phyloP scores from a whole-genome alignment of 2,113 vertebrate genomes.

The Phainopepla nitens region DNA sequence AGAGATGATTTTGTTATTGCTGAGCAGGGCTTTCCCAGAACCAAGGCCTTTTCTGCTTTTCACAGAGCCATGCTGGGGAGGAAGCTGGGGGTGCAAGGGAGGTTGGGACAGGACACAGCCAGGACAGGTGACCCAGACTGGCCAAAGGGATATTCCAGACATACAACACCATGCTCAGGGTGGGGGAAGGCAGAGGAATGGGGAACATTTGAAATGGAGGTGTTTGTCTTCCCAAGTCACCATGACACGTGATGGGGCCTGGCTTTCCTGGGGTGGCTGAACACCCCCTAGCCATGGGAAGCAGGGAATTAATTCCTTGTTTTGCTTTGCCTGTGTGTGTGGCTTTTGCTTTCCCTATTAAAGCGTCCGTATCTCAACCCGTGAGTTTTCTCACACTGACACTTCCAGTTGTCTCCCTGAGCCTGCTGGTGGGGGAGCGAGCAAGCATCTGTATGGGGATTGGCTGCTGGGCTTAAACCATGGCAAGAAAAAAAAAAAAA shows the following conservation, averaged over 20 bases:
- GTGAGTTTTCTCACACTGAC: not conserved
- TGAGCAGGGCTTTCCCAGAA: not conserved
- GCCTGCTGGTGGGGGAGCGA: not conserved
- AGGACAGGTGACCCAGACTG: not conserved
- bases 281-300: not conserved
- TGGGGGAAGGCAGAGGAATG: not conserved
- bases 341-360: not conserved
- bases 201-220: not conserved
- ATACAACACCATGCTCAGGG: not conserved
- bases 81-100: not conserved
- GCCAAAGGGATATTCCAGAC: not conserved
- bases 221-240: not conserved
- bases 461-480: not conserved
- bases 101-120: not conserved
- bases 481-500: not conserved
- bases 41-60: not conserved
- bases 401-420: not conserved
- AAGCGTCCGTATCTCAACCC: too few relatives aligned
- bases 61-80: rapidly evolving
- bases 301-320: not conserved
- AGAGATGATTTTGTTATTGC: not conserved
- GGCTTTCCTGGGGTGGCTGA: not conserved
- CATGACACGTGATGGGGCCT: too few relatives aligned
- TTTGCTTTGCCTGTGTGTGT: not conserved
- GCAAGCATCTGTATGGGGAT: not conserved